A percentile compares a stretch with the other conserved stretches of the same genome.
Evolutionary conservation across 2,113 vertebrate species (phyloP).

Genomic region (Bubo bubo): DNA sequence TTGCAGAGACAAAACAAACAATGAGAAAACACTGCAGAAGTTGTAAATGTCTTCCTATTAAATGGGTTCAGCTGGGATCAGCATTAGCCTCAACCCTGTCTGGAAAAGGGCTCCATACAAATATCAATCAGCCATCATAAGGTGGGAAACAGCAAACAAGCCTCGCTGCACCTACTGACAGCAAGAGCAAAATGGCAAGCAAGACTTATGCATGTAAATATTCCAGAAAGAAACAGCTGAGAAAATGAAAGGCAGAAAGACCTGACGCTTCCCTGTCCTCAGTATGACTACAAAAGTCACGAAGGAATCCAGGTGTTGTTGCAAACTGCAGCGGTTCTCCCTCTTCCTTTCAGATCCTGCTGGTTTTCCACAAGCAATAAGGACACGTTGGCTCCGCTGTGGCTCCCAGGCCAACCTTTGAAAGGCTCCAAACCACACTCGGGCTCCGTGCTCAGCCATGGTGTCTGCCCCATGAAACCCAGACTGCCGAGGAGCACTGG

Average conservation of each 20-base stretch:
- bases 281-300: not conserved
- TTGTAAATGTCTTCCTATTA: not conserved
- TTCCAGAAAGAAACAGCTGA: not conserved
- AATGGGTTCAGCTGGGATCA: not conserved
- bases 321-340: not conserved
- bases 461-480: accelerated
- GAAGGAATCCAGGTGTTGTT: not conserved
- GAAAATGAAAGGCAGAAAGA: not conserved
- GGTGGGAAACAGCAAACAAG: not conserved
- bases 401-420: not conserved
- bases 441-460: accelerated
- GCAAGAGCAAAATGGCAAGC: not conserved
- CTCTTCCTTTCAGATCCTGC: not conserved
- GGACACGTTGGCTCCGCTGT: not conserved
- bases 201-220: not conserved
- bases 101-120: not conserved
- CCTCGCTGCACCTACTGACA: not conserved
- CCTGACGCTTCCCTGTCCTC: not conserved
- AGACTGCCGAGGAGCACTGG: accelerated
- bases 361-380: not conserved
- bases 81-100: not conserved
- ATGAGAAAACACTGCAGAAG: not conserved
- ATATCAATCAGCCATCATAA: not conserved
- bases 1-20: not conserved
- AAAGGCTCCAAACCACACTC: not conserved